Evolutionary conservation across 2,797 vertebrate species (phyloP), one percentile per base, ranked within the genome.

Genomic region (Notamacropus eugenii): DNA sequence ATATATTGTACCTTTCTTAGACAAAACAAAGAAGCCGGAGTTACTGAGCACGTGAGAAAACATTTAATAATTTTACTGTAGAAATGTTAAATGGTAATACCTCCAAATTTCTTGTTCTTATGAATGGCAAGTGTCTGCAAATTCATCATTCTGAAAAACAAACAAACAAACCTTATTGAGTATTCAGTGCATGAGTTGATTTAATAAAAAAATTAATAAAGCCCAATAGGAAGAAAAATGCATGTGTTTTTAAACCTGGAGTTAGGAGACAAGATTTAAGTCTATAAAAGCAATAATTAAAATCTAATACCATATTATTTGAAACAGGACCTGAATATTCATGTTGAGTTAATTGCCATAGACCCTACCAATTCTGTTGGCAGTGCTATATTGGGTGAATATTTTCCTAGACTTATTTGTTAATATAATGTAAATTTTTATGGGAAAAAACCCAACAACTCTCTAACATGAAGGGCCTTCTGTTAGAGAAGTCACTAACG

Each of bases 201-300:
- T n/a, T 74, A 74, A 96, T 91, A 54, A 96, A 96, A 54, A 9
- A 95, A 96, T 19, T 93, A 24, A 93, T 11, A 95, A 29, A 95
- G 52, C 19, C 95, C 16, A 93, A 95, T 93, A 90, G 58, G 91
- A 5, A 55, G 28, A 1, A 94, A 22, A 92, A 96, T 52, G 1
- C 24, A 50, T 1, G 0, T 16, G 14, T 96, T 95, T 54, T 94
- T 97, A 94, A 93, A 19, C 54, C 95, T 96, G 31, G 29, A 62
- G 62, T 54, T 93, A 90, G 31, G 22, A 92, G 5, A 52, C 55
- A 93, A 97, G 46, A 46, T 9, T 55, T 74, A 96, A 93, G 94
- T 90, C 8, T 92, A 55, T 1, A 94, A 92, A 93, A 93, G 5
- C 96, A 95, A 96, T 40, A 56, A 96, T 90, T 96, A 29, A 95